These are phyloP conservation scores for Notarius lentiginosus DNA, from an alignment of 2,113 vertebrate species.

Conservation along the genomic window DNA sequence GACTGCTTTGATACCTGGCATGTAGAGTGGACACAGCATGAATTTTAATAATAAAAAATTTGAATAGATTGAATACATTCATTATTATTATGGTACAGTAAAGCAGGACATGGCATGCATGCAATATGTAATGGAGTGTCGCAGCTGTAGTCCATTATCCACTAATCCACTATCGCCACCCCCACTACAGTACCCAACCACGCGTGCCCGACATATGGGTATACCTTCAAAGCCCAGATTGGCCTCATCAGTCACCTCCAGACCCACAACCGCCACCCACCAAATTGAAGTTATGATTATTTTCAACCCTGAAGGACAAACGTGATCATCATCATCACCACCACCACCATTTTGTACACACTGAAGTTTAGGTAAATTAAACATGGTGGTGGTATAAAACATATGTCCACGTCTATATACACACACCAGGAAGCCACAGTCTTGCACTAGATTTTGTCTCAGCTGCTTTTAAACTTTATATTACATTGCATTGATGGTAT, in stretches of 20 bases:
- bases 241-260: no score
- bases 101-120: conserved; percentile 46
- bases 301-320: no score
- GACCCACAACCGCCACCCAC: no score
- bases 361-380: conserved; percentile 20
- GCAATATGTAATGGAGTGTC: conserved; percentile 1
- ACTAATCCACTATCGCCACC: no score
- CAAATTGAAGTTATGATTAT: no score
- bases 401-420: conserved; percentile 28
- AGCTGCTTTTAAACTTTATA: no score
- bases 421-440: background rate
- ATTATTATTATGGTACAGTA: conserved; percentile 51
- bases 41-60: conserved; percentile 41
- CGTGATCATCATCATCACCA: no score
- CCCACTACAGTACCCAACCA: no score
- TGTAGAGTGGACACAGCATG: conserved; percentile 1
- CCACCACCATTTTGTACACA: conserved; percentile 2
- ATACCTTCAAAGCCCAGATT: no score
- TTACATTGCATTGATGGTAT: no score
- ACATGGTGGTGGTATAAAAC: conserved; percentile 24
- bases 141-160: background rate
- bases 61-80: conserved; percentile 53
- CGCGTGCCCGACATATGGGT: no score
- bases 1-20: background rate
- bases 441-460: no score